Evolutionary conservation across 2,113 vertebrate species (phyloP), one percentile per base, ranked within the genome.

Genomic region (Leucopsar rothschildi): DNA sequence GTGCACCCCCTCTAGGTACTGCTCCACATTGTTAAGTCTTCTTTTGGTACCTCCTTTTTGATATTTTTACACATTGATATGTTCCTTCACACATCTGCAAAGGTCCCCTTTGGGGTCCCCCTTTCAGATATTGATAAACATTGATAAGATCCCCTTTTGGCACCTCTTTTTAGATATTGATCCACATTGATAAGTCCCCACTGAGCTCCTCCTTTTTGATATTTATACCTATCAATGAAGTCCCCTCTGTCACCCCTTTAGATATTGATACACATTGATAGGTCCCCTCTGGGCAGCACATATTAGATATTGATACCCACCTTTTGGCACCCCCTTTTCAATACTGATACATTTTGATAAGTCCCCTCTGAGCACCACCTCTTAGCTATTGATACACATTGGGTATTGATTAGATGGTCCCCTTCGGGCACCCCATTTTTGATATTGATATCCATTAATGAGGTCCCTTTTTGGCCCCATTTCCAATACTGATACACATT

Each of bases 351-450:
- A 40, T 11, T 28, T 12, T 21, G 25, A 5, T 25, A 8, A 20
- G 10, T 20, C 21, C 27, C 21, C 5, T 60, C 14, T 42, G 2
- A 5, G 31, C 45, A 70, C 19, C 1, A 0, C 8, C 18, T 78
- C 1, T 28, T 2, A 1, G 5, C 1, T 78, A 40, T 42, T 64
- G 47, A 52, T 64, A n/a, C 59, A n/a, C 28, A 40, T 23, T 35
- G 8, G 39, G 23, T 33, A 42, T 55, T 59, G 70, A 50, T 69
- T 28, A 22, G 35, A 47, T 11, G 11, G 14, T 7, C 17, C 14
- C 18, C 8, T 27, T 42, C n/a, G 8, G 3, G 29, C 17, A 16
- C 5, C 14, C 9, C 7, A 1, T 23, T 45, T 75, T 5, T 2
- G 1, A 10, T 59, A 59, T 11, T 49, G 47, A 49, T 49, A 12